phyloP scores from a whole-genome alignment of 1,140 invertebrate species.

The Brachystomella parvula region DNA sequence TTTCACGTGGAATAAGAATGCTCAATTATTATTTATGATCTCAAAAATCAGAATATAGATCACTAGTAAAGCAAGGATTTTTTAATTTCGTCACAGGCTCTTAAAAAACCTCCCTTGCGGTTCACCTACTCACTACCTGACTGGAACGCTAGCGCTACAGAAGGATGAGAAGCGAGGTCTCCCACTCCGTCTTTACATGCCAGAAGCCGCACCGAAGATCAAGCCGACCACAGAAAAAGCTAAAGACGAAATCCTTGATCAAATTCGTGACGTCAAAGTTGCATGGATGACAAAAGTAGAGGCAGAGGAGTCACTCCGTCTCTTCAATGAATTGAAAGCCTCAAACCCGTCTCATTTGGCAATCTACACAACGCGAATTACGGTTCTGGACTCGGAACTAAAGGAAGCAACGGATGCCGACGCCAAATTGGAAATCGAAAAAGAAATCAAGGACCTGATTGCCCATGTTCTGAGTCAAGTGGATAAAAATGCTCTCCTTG shows the following conservation, averaged over 20 bases:
- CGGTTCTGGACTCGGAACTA: constrained; percentile 57
- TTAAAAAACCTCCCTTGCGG: constrained; percentile 47
- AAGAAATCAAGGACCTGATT: constrained; percentile 49
- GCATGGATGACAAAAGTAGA: constrained; percentile 68
- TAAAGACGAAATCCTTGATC: constrained; percentile 55
- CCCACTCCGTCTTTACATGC: constrained; percentile 62
- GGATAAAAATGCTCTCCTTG: constrained; percentile 60
- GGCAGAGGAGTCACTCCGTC: constrained; percentile 39
- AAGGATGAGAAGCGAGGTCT: constrained; percentile 78
- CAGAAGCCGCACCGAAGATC: constrained; percentile 55
- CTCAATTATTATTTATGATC: too few species aligned
- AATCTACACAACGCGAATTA: constrained; percentile 65
- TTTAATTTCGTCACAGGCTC: constrained; percentile 45
- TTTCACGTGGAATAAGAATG: too few species aligned
- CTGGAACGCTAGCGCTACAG: constrained; percentile 63
- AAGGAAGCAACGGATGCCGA: background rate
- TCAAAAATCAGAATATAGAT: too few species aligned
- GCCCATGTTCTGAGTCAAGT: constrained; percentile 60
- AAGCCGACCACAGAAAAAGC: constrained; percentile 48
- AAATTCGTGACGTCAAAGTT: constrained; percentile 63
- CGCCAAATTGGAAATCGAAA: constrained; percentile 9
- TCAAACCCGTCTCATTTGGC: constrained; percentile 63
- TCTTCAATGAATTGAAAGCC: constrained; percentile 66
- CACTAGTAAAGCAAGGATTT: background rate
- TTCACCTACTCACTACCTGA: constrained; percentile 56